These are phyloP conservation scores for Zosterops japonicus DNA, from an alignment of 2,113 vertebrate genomes.

Conservation along the genomic window DNA sequence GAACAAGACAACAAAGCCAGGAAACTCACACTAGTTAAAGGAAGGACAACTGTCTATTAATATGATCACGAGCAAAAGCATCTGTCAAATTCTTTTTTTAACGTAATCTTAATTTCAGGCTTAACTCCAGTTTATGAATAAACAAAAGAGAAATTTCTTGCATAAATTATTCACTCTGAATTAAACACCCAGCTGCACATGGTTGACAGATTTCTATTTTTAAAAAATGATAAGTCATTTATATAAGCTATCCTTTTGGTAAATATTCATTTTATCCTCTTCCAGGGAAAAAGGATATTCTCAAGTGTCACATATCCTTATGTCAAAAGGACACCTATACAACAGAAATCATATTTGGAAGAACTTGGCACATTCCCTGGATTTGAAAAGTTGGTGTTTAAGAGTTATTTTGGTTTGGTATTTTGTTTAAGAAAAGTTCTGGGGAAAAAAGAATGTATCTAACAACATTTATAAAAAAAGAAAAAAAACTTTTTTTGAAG, in stretches of 20 bases:
- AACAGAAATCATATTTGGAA: neutral
- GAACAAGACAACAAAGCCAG: constrained; percentile 41
- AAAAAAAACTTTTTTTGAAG: neutral
- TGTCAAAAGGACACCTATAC: neutral
- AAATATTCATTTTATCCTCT: neutral
- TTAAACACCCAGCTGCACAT: neutral
- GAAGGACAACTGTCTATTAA: constrained; percentile 34
- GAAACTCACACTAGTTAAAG: constrained; percentile 11
- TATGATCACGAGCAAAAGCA: neutral
- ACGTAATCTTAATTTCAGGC: neutral
- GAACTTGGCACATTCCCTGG: neutral
- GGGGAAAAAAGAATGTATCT: neutral
- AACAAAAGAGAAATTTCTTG: neutral
- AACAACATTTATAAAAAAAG: neutral
- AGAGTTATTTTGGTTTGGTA: neutral
- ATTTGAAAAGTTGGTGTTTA: neutral
- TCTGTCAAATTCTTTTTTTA: neutral
- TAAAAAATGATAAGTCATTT: constrained; percentile 23
- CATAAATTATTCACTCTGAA: neutral
- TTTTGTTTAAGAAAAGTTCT: neutral
- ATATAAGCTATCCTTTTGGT: neutral
- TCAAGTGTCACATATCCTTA: neutral
- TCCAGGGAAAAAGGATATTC: neutral
- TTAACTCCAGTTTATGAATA: neutral
- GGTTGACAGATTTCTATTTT: neutral